These are phyloP conservation scores for Lampropteryx suffumata DNA, from an alignment of 2,888 invertebrate species.

Conservation along the genomic window DNA sequence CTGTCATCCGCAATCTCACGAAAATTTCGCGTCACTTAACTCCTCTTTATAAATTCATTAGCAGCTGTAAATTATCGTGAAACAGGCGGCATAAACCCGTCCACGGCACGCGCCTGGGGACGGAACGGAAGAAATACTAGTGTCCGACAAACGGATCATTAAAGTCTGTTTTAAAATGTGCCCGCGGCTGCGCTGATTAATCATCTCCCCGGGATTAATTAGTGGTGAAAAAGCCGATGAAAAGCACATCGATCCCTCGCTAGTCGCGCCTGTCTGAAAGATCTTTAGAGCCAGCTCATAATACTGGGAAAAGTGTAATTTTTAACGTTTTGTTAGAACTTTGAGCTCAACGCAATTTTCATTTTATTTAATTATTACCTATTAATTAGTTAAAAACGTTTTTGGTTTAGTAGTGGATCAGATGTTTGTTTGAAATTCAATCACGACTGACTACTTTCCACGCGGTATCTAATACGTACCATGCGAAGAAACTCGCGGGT, in stretches of 20 bases:
- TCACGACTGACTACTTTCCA: too few species aligned
- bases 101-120: conserved; percentile 52
- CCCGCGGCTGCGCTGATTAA: conserved; percentile 69
- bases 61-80: conserved; percentile 51
- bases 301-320: background rate
- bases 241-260: conserved; percentile 50
- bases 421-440: too few species aligned
- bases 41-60: conserved; percentile 51
- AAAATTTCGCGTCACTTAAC: conserved; percentile 34
- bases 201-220: conserved; percentile 73
- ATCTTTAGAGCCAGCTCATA: conserved; percentile 41
- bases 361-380: too few species aligned
- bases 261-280: conserved; percentile 43
- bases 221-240: conserved; percentile 59
- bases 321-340: conserved; percentile 7
- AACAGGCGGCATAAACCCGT: conserved; percentile 56
- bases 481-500: too few species aligned
- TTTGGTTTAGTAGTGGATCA: too few species aligned
- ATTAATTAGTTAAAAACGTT: too few species aligned
- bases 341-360: background rate
- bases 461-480: too few species aligned
- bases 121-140: conserved; percentile 55
- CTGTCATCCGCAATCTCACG: conserved; percentile 16
- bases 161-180: conserved; percentile 65
- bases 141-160: conserved; percentile 72